phyloP scores from a whole-genome alignment of 2,113 vertebrate genomes.

The Reinhardtius hippoglossoides region DNA sequence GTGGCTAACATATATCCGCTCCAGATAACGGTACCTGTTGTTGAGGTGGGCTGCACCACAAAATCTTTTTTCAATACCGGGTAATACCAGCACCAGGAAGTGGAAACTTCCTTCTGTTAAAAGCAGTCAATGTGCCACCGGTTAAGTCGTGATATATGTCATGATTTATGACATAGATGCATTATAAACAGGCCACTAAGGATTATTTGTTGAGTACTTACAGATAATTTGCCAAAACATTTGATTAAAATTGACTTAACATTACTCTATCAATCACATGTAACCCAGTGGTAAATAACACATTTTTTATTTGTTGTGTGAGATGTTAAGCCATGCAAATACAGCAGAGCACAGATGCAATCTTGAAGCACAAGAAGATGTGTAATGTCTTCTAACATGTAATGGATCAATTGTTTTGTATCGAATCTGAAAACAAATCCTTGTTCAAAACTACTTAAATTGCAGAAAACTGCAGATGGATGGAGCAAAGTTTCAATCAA shows the following conservation, averaged over 20 bases:
- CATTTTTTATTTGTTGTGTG: not conserved
- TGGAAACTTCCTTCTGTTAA: not conserved
- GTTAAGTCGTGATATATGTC: not conserved
- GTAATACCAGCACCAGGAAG: not conserved
- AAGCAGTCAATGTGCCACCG: not conserved
- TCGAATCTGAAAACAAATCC: not conserved
- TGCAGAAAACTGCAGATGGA: too few species aligned
- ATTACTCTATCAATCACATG: not conserved
- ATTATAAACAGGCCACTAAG: too few species aligned
- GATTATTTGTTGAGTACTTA: too few species aligned
- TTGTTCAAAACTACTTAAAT: too few species aligned
- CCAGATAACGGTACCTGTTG: constrained; percentile 43
- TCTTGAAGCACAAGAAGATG: not conserved
- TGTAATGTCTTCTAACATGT: not conserved
- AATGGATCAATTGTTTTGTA: not conserved
- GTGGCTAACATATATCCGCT: constrained; percentile 12
- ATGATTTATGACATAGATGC: too few species aligned
- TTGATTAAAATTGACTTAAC: not conserved
- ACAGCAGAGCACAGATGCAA: not conserved
- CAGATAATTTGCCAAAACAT: too few species aligned
- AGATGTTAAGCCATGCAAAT: constrained; percentile 3
- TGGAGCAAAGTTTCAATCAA: too few species aligned
- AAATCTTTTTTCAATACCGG: not conserved
- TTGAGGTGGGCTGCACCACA: not conserved
- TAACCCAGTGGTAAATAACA: too few species aligned